Evolutionary conservation across 2,888 invertebrate species (phyloP).

Genomic region (Acleris literana): DNA sequence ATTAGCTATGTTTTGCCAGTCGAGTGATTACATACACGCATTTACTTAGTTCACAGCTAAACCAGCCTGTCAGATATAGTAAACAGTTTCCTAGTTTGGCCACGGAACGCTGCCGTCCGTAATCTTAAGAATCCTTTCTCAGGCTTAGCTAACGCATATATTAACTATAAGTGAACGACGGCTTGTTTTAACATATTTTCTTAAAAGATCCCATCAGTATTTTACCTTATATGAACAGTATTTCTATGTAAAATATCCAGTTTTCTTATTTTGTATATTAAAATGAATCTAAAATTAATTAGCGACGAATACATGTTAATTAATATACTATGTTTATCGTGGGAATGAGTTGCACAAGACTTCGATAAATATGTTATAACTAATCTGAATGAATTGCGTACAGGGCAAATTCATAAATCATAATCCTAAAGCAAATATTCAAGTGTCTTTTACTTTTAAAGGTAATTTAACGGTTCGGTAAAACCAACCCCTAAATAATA

Average conservation of each 20-base stretch:
- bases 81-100: background rate
- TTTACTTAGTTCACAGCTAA: no score
- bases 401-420: slow-evolving; percentile 2
- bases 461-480: background rate
- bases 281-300: no score
- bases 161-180: slow-evolving; percentile 1
- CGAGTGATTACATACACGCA: no score
- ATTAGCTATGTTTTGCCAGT: no score
- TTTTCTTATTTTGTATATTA: no score
- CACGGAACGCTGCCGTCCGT: background rate
- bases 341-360: background rate
- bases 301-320: no score
- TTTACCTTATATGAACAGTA: no score
- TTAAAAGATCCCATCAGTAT: slow-evolving; percentile 4
- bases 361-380: slow-evolving; percentile 1
- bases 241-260: no score
- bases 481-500: no score
- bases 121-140: slow-evolving; percentile 1
- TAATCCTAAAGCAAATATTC: background rate
- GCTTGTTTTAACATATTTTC: slow-evolving; percentile 19
- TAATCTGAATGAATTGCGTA: slow-evolving; percentile 9
- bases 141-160: slow-evolving; percentile 8
- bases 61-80: no score
- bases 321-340: background rate
- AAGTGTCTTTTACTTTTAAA: slow-evolving; percentile 3